Evolutionary conservation across 2,797 vertebrate genomes (phyloP).

Genomic region (Pseudocheirus occidentalis): DNA sequence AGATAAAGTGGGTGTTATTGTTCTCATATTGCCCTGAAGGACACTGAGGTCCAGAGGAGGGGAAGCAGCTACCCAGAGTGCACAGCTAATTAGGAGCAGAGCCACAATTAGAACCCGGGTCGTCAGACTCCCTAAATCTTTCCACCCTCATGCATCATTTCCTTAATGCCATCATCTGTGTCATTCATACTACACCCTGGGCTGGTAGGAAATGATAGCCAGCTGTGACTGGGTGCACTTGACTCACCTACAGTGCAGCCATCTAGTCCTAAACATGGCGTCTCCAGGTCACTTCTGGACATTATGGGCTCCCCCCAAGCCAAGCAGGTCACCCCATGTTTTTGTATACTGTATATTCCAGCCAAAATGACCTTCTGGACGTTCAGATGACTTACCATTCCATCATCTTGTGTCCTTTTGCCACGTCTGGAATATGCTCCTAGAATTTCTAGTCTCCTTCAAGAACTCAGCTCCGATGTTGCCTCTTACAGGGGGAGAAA

Average conservation of each 20-base stretch:
- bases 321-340: not conserved
- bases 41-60: not conserved
- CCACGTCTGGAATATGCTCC: not conserved
- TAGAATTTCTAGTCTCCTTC: not conserved
- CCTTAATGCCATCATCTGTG: not conserved
- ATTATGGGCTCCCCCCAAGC: not conserved
- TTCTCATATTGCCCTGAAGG: not conserved
- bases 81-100: not conserved
- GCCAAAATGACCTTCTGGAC: not conserved
- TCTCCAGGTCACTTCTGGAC: not conserved
- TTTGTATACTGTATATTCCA: not conserved
- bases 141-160: not conserved
- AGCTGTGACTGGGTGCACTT: not conserved
- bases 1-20: not conserved
- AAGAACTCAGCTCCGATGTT: not conserved
- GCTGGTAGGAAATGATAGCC: not conserved
- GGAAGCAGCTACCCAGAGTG: not conserved
- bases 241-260: not conserved
- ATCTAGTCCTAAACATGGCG: not conserved
- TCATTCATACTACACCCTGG: not conserved
- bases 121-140: not conserved
- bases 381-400: not conserved
- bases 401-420: not conserved
- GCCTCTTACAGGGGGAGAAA: not conserved
- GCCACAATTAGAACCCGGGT: not conserved